Evolutionary conservation across 1,140 invertebrate species (phyloP), one percentile per base, ranked within the genome.

Genomic region (Lasioglossum albipes): DNA sequence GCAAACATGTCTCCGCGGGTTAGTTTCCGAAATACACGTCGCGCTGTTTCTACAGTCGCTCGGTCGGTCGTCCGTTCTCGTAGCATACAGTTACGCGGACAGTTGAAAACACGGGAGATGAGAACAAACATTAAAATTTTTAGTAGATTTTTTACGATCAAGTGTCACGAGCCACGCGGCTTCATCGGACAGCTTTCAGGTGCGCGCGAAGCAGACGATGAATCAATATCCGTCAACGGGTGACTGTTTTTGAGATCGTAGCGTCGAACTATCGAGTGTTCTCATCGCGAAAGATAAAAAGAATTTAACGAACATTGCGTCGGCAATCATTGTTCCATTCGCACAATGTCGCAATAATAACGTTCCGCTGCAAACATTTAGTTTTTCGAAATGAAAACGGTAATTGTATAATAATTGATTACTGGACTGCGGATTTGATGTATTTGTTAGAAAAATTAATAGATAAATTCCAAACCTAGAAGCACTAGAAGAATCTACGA

Each of bases 111-210:
- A 69, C 16, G 52, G 5, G n/a, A 41, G 20, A 6, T 2, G 7
- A 3, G 41, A 42, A 36, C 20, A 42, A 69, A 27, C 65, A 31
- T 76, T 54, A 68, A 68, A 76, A 68, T 69, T 75, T 59, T n/a
- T 54, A 22, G 31, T 41, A 22, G 73, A 75, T 75, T 67, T 75
- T 75, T 67, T 16, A 41, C 31, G 13, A 64, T 54, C 73, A 45
- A 66, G 62, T 54, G 31, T 75, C 62, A 57, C 49, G 6, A 7
- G 20, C 22, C 18, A 31, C 42, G 49, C 49, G 54, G 31, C 10
- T 5, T n/a, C n/a, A n/a, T 42, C 36, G 22, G n/a, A 41, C 20
- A 41, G 62, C 74, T 45, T 31, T 22, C 36, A 27, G n/a, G 22
- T 42, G 49, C 20, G 4, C 10, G 54, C 31, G 18, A 75, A 41